phyloP scores from a whole-genome alignment of 2,113 vertebrate genomes.

The Sebastes schlegelii region DNA sequence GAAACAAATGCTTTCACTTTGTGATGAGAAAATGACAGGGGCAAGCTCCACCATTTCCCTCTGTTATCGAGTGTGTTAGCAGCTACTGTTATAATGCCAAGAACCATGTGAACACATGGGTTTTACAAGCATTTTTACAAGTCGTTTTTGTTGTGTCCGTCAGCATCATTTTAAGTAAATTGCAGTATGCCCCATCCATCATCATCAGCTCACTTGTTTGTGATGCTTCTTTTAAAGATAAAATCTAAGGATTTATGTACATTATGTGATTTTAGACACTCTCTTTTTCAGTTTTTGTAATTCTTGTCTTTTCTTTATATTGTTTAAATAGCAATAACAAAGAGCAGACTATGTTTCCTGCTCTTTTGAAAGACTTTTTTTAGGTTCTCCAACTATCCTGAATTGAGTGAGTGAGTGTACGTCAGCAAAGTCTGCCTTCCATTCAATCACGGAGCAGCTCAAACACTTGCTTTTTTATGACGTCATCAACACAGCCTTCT shows the following conservation, averaged over 20 bases:
- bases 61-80: background rate
- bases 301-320: background rate
- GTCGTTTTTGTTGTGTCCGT: background rate
- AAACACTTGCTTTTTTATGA: constrained; percentile 9
- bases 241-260: background rate
- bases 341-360: background rate
- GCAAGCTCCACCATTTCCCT: background rate
- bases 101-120: background rate
- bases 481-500: background rate
- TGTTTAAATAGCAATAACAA: background rate
- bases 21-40: background rate
- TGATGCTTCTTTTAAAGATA: background rate
- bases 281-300: background rate
- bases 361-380: background rate
- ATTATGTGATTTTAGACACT: background rate
- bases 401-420: background rate
- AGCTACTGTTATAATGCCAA: background rate
- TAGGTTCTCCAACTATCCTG: background rate
- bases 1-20: too few relatives aligned
- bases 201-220: background rate
- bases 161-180: background rate
- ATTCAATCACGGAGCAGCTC: background rate
- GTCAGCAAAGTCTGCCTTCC: background rate
- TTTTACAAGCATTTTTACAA: background rate
- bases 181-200: background rate